These are phyloP conservation scores for Aviceda subcristata DNA, from an alignment of 2,113 vertebrate species.

Conservation along the genomic window DNA sequence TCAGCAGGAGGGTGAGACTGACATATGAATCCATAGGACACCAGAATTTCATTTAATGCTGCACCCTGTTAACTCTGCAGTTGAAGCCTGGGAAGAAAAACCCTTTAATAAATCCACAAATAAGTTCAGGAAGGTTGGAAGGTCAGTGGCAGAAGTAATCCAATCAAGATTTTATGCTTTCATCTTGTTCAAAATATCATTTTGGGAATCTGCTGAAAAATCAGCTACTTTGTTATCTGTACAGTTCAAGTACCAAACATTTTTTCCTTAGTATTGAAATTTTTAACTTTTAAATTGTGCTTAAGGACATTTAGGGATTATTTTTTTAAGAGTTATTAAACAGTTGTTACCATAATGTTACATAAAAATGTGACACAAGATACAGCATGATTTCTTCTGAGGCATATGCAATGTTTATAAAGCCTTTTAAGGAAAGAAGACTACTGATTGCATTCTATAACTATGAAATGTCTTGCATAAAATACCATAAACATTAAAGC, in stretches of 20 bases:
- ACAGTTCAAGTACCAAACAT: background rate
- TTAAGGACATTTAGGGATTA: background rate
- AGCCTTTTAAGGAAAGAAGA: background rate
- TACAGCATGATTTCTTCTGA: background rate
- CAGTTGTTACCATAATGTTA: background rate
- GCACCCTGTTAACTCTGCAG: background rate
- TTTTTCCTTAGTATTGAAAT: background rate
- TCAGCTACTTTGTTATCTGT: background rate
- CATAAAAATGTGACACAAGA: background rate
- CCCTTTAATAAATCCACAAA: background rate
- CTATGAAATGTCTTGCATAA: background rate
- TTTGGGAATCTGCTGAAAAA: background rate
- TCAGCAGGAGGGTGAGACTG: background rate
- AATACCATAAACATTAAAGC: background rate
- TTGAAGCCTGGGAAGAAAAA: background rate
- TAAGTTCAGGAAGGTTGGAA: background rate
- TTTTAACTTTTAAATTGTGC: background rate
- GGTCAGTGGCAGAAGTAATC: background rate
- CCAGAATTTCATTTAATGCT: background rate
- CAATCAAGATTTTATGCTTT: background rate
- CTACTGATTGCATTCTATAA: background rate
- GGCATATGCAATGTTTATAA: background rate
- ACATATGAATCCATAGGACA: accelerated
- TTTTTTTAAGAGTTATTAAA: background rate
- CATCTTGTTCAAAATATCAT: background rate